Evolutionary conservation across 1,140 invertebrate species (phyloP), one percentile per base, ranked within the genome.

Genomic region (Zaprionus gabonicus): DNA sequence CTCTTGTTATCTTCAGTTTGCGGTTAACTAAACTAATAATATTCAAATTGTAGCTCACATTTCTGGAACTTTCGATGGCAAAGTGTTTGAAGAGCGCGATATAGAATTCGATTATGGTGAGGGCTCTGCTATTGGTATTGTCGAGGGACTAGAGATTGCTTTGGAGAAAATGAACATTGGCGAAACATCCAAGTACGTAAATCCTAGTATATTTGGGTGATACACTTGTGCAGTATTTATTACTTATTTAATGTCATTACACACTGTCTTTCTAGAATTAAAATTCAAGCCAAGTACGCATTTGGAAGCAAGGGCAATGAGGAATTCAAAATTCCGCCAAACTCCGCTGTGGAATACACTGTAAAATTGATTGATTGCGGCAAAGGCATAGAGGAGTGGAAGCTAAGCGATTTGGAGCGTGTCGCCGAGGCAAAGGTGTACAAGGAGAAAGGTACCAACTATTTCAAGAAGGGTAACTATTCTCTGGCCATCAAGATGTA

Each of bases 361-460:
- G 95, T 99, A 1, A 96, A 95, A 58, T 91, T 99, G 34, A 95
- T 96, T 31, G 96, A 94, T 71, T 98, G 98, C 93, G 97, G 98
- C 93, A 98, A 97, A 34, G 85, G 94, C 0, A 95, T 96, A 81
- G 96, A 97, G 76, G 93, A 93, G n/a, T 99, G 97, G 97, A 95
- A 96, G 34, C 94, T 99, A 93, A 96, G 97, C 69, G 94, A 93
- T 15, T 91, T 94, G 6, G 96, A 99, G 91, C 97, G 97, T 91
- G 80, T 99, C 17, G 96, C 97, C 64, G 96, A 97, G 82, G 96
- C 97, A 1, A 96, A 96, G 92, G 93, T 96, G 5, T 96, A 95
- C 49, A 99, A 99, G 94, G 96, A 97, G 58, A 98, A 97, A 93
- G 98, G 98, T 58, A 99, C 97, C 0, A 95, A 95, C 44, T 99